Conservation (phyloP, 2,113 vertebrate species). For the Hypocryptadius cinnamomeus region DNA sequence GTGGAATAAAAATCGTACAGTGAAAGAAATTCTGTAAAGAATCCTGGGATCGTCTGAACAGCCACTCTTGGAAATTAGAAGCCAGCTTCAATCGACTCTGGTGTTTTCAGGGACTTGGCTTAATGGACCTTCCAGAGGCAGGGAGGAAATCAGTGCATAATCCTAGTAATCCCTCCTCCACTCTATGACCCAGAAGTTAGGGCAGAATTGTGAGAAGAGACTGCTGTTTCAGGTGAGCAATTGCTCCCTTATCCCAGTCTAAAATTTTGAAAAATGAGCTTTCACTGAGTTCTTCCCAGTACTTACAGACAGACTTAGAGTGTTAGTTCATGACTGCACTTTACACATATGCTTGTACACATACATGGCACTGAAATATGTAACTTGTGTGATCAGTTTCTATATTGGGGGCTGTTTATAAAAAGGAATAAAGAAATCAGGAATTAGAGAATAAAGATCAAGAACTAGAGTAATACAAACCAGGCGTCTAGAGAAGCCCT, state of each 20-base stretch:
- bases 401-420: background rate
- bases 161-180: background rate
- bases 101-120: background rate
- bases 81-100: rapidly evolving
- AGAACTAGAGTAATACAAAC: background rate
- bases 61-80: background rate
- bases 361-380: background rate
- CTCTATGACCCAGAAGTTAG: background rate
- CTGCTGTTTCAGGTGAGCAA: background rate
- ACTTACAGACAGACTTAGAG: background rate
- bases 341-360: too few relatives aligned
- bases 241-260: background rate
- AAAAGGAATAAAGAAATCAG: background rate
- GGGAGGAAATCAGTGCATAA: background rate
- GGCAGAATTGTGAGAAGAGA: background rate
- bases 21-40: background rate
- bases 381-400: background rate
- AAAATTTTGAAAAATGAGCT: background rate
- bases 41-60: background rate
- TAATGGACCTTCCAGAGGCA: background rate
- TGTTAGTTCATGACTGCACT: background rate
- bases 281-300: background rate
- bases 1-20: background rate
- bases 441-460: background rate
- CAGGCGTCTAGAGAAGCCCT: background rate